These are phyloP conservation scores for Drosophila paucipuncta DNA, from an alignment of 2,888 invertebrate species.

Conservation along the genomic window DNA sequence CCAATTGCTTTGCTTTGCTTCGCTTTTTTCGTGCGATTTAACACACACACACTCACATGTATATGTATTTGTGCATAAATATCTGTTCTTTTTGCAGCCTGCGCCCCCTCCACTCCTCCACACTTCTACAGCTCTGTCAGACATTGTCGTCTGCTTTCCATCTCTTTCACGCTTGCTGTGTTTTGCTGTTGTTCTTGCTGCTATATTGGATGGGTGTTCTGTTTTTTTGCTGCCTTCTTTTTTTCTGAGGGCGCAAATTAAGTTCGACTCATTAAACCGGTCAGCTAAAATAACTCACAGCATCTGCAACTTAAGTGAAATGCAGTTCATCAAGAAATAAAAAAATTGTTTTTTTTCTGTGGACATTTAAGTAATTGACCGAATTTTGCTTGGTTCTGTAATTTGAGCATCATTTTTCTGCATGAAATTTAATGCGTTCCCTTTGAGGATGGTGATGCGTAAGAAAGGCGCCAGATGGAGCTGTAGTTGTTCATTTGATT, in stretches of 20 bases:
- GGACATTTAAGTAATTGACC: conserved; percentile 75
- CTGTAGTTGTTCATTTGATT: conserved; percentile 5
- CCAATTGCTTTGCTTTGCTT: conserved; percentile 47
- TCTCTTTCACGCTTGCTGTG: conserved; percentile 27
- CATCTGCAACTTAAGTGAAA: conserved; percentile 56
- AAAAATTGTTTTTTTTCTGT: conserved; percentile 49
- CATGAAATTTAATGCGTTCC: conserved; percentile 64
- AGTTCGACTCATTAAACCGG: conserved; percentile 79
- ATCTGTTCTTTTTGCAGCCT: conserved; percentile 65
- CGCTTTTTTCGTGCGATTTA: conserved; percentile 57
- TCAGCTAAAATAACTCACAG: conserved; percentile 66
- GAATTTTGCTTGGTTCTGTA: conserved; percentile 67
- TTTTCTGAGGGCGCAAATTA: conserved; percentile 73
- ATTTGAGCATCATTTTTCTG: conserved; percentile 45
- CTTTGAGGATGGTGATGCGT: background rate
- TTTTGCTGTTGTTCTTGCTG: conserved; percentile 19
- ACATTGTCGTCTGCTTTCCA: conserved; percentile 49
- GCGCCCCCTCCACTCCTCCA: conserved; percentile 41
- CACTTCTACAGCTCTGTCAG: conserved; percentile 50
- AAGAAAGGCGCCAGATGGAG: conserved; percentile 51
- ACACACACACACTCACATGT: conserved; percentile 52
- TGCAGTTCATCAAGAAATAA: conserved; percentile 54
- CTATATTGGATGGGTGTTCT: conserved; percentile 57
- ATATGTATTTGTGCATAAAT: conserved; percentile 10
- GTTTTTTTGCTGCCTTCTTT: conserved; percentile 5